phyloP scores from a whole-genome alignment of 2,797 vertebrate species.

The Siniperca scherzeri region DNA sequence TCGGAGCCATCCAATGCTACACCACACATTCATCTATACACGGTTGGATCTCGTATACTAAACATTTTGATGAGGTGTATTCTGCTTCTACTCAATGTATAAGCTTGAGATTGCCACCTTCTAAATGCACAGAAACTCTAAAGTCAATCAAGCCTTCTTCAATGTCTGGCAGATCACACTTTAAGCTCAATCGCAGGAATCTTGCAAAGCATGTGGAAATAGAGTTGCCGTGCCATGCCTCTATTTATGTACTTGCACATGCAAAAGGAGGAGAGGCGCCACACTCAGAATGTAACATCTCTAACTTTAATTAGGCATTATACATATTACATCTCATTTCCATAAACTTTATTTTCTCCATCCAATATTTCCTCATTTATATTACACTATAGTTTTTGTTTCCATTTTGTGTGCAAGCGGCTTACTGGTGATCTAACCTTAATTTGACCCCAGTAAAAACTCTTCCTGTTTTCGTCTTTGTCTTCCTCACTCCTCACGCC shows the following conservation, averaged over 20 bases:
- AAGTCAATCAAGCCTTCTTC: conserved; percentile 8
- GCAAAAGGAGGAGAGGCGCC: not conserved
- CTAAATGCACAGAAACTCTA: not conserved
- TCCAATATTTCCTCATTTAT: not conserved
- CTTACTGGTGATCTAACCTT: not conserved
- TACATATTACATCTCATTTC: not conserved
- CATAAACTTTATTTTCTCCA: not conserved
- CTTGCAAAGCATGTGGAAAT: not conserved
- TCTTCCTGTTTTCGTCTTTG: conserved; percentile 16
- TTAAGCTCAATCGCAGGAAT: conserved; percentile 1
- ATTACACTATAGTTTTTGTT: conserved; percentile 5
- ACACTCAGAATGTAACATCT: not conserved
- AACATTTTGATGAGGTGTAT: not conserved
- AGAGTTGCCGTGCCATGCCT: not conserved
- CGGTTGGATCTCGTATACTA: not conserved
- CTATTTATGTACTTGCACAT: not conserved
- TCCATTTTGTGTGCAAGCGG: not conserved
- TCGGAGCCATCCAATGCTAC: not conserved
- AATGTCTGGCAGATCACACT: not conserved
- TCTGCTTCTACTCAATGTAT: conserved; percentile 1
- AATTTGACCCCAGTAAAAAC: conserved; percentile 9
- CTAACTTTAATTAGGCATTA: not conserved
- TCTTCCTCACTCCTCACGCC: conserved; percentile 13
- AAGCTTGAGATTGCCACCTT: not conserved
- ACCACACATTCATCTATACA: not conserved